Percentiles rank a stretch among this genome's conserved stretches.
Evolutionary conservation across 2,113 vertebrate genomes (phyloP).

Genomic region (Nannobrachium achirus): DNA sequence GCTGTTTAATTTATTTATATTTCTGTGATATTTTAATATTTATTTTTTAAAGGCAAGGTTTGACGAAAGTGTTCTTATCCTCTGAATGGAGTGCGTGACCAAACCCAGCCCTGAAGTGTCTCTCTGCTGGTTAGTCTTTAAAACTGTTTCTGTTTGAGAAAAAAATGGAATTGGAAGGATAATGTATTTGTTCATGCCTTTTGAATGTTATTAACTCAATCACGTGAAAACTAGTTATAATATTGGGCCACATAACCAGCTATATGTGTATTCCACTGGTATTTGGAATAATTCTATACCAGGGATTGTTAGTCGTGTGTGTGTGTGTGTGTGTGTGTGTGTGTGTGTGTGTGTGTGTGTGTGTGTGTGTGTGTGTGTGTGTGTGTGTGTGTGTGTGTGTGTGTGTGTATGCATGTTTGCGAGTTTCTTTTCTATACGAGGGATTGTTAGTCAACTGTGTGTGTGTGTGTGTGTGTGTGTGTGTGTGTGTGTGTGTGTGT

Average conservation of each 20-base stretch:
- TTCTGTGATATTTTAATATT: constrained; percentile 37
- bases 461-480: constrained; percentile 13
- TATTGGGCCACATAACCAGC: background rate
- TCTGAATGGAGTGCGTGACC: constrained; percentile 20
- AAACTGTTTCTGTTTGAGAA: constrained; percentile 25
- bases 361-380: constrained; percentile 24
- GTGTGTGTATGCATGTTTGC: constrained; percentile 10
- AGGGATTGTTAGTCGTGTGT: constrained; percentile 29
- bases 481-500: constrained; percentile 18
- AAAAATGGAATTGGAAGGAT: background rate
- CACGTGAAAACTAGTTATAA: background rate
- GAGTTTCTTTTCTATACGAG: constrained; percentile 13
- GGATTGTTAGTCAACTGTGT: constrained; percentile 13
- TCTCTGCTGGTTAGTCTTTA: background rate
- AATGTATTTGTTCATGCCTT: constrained; percentile 9
- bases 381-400: constrained; percentile 27
- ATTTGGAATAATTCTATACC: constrained; percentile 8
- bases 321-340: constrained; percentile 15
- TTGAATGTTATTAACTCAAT: background rate
- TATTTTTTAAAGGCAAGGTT: constrained; percentile 33
- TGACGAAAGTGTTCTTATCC: constrained; percentile 22
- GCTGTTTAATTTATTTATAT: constrained; percentile 64
- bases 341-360: constrained; percentile 18
- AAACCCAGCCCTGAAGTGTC: constrained; percentile 5
- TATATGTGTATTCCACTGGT: constrained; percentile 1